Conservation (phyloP, 2,888 invertebrate genomes). For the Cyclophora punctaria region DNA sequence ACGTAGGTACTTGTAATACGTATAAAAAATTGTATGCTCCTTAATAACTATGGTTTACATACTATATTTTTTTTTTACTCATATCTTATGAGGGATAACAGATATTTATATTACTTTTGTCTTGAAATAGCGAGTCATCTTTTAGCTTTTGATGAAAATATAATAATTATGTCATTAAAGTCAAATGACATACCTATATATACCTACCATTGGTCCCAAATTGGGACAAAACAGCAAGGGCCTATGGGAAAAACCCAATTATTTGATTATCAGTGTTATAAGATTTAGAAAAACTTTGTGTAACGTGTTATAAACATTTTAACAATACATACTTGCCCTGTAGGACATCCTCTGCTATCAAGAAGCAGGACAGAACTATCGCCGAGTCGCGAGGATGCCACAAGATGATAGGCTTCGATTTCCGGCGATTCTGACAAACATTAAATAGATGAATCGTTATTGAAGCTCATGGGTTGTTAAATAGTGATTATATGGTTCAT, state of each 20-base stretch:
- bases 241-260: too few species aligned
- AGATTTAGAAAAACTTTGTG: background rate
- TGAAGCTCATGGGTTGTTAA: too few species aligned
- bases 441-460: background rate
- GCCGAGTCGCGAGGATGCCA: conserved; percentile 85
- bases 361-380: conserved; percentile 83
- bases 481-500: background rate
- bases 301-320: background rate
- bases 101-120: too few species aligned
- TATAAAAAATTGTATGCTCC: too few species aligned
- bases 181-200: too few species aligned
- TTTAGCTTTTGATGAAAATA: too few species aligned
- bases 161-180: too few species aligned
- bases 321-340: conserved; percentile 69
- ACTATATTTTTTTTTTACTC: too few species aligned
- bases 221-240: background rate
- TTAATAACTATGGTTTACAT: too few species aligned
- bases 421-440: conserved; percentile 55
- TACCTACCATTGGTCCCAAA: background rate
- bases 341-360: conserved; percentile 87
- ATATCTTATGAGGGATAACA: too few species aligned
- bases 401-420: conserved; percentile 84
- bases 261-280: background rate
- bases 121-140: too few species aligned
- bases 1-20: too few species aligned